A percentile compares a stretch with the other conserved stretches of the same genome.
Evolutionary conservation across 2,888 invertebrate species (phyloP).

Genomic region (Arenicola marina): DNA sequence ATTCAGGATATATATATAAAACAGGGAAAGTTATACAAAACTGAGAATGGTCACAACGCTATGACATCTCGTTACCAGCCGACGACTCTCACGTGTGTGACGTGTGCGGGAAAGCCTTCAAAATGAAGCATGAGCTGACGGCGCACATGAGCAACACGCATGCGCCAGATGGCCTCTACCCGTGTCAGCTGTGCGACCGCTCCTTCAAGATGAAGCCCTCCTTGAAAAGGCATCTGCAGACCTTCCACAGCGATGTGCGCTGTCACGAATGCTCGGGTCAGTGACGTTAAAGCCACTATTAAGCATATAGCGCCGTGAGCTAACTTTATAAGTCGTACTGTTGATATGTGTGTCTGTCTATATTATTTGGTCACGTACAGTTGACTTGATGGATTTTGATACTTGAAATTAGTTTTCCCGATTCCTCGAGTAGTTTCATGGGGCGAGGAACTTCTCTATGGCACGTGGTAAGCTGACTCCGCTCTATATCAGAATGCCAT

Average conservation of each 20-base stretch:
- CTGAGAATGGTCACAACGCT: too few relatives aligned
- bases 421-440: not conserved
- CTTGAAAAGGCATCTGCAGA: conserved; percentile 16
- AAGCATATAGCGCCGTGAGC: too few relatives aligned
- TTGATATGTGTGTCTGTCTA: not conserved
- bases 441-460: too few relatives aligned
- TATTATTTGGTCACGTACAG: not conserved
- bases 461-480: too few relatives aligned
- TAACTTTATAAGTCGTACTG: not conserved
- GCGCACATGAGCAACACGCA: conserved; percentile 17
- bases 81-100: conserved; percentile 10
- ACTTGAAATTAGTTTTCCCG: not conserved
- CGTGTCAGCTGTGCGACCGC: conserved; percentile 19
- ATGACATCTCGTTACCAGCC: conserved; percentile 1
- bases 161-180: conserved; percentile 1
- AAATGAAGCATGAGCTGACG: conserved; percentile 15
- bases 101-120: conserved; percentile 18
- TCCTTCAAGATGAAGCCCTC: conserved; percentile 17
- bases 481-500: too few relatives aligned
- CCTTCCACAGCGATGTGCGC: conserved; percentile 17
- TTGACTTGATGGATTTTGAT: not conserved
- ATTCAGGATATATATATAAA: too few relatives aligned
- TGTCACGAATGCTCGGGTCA: conserved; percentile 17
- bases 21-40: too few relatives aligned
- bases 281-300: not conserved